Evolutionary conservation across 2,113 vertebrate genomes (phyloP).

Genomic region (Onychorhynchus coronatus): DNA sequence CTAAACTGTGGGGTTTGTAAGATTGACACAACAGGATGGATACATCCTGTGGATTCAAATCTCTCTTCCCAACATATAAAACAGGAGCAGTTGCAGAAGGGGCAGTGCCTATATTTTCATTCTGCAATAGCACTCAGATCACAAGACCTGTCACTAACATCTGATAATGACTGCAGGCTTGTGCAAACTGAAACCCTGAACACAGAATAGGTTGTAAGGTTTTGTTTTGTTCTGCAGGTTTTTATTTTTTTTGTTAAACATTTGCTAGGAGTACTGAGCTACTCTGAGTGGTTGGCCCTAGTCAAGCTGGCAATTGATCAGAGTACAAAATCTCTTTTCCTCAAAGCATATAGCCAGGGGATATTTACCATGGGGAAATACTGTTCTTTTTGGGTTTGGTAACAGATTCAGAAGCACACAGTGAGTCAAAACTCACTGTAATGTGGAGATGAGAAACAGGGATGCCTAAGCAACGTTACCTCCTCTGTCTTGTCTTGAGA

Average conservation of each 20-base stretch:
- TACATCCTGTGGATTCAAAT: neutral
- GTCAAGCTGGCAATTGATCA: neutral
- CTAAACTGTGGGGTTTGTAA: neutral
- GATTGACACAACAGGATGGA: neutral
- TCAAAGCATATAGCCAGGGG: neutral
- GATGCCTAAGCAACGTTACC: neutral
- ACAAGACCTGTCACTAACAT: neutral
- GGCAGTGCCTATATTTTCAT: neutral
- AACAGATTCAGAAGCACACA: neutral
- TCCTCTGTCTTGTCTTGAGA: neutral
- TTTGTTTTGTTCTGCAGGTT: neutral
- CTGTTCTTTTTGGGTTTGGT: accelerated
- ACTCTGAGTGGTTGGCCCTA: neutral
- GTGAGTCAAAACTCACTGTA: neutral
- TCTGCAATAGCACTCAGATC: neutral
- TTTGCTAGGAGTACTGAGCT: neutral
- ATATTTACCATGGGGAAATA: neutral
- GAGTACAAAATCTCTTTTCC: neutral
- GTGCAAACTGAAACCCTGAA: neutral
- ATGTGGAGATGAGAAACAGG: neutral
- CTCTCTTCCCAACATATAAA: neutral
- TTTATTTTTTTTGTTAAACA: neutral
- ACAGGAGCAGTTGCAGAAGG: neutral
- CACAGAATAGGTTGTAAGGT: neutral
- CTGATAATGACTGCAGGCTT: neutral